phyloP scores from a whole-genome alignment of 2,797 vertebrate species.

The Bucorvus abyssinicus region DNA sequence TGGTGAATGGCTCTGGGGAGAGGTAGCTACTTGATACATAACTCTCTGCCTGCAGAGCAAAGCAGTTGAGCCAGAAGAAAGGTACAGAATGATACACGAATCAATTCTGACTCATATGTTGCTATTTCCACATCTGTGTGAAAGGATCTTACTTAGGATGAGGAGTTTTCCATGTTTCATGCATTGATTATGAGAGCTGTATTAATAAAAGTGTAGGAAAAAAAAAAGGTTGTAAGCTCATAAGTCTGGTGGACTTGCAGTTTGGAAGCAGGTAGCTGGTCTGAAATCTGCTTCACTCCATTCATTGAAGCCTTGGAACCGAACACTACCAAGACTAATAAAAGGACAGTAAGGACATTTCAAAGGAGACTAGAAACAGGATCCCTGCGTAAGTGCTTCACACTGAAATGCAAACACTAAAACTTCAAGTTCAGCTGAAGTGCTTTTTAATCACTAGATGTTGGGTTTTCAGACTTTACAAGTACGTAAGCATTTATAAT shows the following conservation, averaged over 20 bases:
- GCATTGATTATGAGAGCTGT: background rate
- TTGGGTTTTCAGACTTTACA: background rate
- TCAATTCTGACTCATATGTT: background rate
- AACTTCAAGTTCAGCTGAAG: background rate
- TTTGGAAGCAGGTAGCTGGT: background rate
- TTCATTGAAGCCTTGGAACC: background rate
- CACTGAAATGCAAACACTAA: background rate
- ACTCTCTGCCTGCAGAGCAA: background rate
- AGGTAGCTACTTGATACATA: background rate
- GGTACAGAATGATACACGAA: background rate
- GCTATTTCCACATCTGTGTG: background rate
- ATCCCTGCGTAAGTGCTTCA: background rate
- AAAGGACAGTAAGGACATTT: background rate
- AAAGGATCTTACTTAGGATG: background rate
- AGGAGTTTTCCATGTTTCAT: background rate
- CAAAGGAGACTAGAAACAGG: background rate
- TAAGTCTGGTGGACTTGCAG: too few species aligned
- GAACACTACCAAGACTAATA: background rate
- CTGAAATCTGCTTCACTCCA: background rate
- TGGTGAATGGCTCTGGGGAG: background rate
- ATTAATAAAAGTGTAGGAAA: background rate
- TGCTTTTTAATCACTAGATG: fast-evolving
- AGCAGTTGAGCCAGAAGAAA: background rate
- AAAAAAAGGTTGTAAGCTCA: background rate
- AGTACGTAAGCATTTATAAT: background rate